Evolutionary conservation across 2,113 vertebrate genomes (phyloP), one percentile per base, ranked within the genome.

Genomic region (Tinamus guttatus): DNA sequence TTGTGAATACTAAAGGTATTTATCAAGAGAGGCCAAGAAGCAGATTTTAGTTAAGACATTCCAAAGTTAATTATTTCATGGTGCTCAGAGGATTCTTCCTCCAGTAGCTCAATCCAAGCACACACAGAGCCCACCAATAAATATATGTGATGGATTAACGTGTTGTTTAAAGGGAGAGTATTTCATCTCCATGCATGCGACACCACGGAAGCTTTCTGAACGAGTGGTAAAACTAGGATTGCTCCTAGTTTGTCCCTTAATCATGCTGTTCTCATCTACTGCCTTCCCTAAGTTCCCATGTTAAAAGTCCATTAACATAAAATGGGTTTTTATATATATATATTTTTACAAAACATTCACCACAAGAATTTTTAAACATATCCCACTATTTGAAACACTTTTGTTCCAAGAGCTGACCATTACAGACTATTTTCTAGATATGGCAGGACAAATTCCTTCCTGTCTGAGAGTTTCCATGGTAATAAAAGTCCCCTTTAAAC

Each of bases 401-500:
- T 97, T 97, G 95, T 97, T 97, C 88, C 88, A 96, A 87, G 86
- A 96, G 95, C 95, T 97, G 95, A 96, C 95, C 95, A 96, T 96
- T 96, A 96, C 95, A 96, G 95, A 95, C 95, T 97, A 90, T 96
- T 97, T 97, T 97, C 94, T 96, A 96, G 95, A 97, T 96, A 97
- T 90, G 90, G 96, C 90, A 97, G 96, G 95, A 96, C 95, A 97
- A 97, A 97, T 97, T 97, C 96, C 96, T 97, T 97, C 95, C 96
- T 97, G 96, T 97, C 96, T 96, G 95, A 97, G 95, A 96, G 96
- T 97, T 97, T 96, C 96, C 96, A 97, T 97, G 96, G 96, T 74
- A 97, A 97, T 97, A 96, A 96, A 96, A 97, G 96, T 97, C 96
- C 96, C 96, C 95, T 96, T 97, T 97, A 97, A 97, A 96, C 93